Evolutionary conservation across 2,113 vertebrate genomes (phyloP), one percentile per base, ranked within the genome.

Genomic region (Ia io): DNA sequence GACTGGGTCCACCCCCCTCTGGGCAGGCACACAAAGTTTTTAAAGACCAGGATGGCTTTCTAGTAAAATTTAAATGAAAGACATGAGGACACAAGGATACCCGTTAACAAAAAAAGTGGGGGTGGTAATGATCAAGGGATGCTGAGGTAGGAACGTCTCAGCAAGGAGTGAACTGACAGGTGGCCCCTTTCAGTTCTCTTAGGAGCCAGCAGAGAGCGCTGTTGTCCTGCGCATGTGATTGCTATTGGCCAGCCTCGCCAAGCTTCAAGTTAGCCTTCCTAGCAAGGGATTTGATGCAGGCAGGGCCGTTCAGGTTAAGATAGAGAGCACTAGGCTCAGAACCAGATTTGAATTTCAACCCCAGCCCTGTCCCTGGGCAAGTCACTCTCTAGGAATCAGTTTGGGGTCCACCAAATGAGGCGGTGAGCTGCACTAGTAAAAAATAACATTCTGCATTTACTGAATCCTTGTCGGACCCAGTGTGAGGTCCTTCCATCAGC

Each of bases 171-270:
- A 10, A 16, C 20, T 5, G n/a, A 12, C 14, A 2, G 2, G 18
- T 0, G 10, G 30, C 32, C 35, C 23, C 51, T 0, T 3, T 88
- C 67, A n/a, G 18, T 95, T 88, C 88, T 32, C 47, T 0, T 1
- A 25, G 3, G 0, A 0, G 37, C 85, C 97, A 95, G 96, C 91
- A 97, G 97, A 95, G 94, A 0, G 96, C 44, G 35, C 9, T 53
- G 42, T 74, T 91, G 82, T 12, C 93, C 85, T 73, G 69, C 56
- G 23, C n/a, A 83, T 86, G 51, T 13, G 42, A 2, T 28, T 5
- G 0, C n/a, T 84, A 10, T 0, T 0, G 3, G 1, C 59, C 25
- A 0, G 4, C 44, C 18, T 3, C 0, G 6, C 17, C 17, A 32
- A 22, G 9, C 32, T 73, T 53, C 30, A 1, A 35, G 10, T 49